Evolutionary conservation across 2,888 invertebrate genomes (phyloP), one percentile per base, ranked within the genome.

Genomic region (Dexiosoma caninum): DNA sequence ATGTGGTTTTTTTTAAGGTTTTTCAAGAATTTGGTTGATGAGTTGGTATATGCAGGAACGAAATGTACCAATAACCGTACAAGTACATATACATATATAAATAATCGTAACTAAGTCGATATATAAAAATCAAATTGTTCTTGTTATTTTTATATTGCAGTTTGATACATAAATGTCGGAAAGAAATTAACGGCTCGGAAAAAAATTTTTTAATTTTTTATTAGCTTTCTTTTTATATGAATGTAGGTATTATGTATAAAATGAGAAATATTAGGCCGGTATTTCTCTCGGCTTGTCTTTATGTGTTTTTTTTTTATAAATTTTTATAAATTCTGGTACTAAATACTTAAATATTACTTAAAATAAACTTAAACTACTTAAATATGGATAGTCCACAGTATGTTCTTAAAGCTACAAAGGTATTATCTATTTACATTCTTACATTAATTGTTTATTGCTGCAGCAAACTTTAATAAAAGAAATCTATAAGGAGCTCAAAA

Each of bases 391-490:
- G 51, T 66, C 79, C 70, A 60, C 49, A 66, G 53, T 55, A 40
- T 49, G 42, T 42, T 7, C 62, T 69, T 77, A 72, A 66, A 77
- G 35, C 32, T 72, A 62, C 10, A 3, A 44, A 44, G 19, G 23
- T 16, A 27, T 51, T 55, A 62, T 53, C 4, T 81, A 81, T 81
- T 62, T 81, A 81, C 80, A 76, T 60, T 44, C 27, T 71, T 62
- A 46, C 16, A 32, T 40, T 64, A 62, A 49, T 67, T 57, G 14
- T 32, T 30, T 49, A 30, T 67, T 67, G 60, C 49, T 72, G 51
- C 42, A 66, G 69, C 67, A 67, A 57, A 59, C 14, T 8, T 62
- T 27, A 0, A 16, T 32, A 40, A 21, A 67, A 9, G 21, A 53
- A 32, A 62, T 14, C 8, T n/a, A 62, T 35, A 40, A 40, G n/a